phyloP scores from a whole-genome alignment of 2,113 vertebrate species.

The Dipodomys stephensi region DNA sequence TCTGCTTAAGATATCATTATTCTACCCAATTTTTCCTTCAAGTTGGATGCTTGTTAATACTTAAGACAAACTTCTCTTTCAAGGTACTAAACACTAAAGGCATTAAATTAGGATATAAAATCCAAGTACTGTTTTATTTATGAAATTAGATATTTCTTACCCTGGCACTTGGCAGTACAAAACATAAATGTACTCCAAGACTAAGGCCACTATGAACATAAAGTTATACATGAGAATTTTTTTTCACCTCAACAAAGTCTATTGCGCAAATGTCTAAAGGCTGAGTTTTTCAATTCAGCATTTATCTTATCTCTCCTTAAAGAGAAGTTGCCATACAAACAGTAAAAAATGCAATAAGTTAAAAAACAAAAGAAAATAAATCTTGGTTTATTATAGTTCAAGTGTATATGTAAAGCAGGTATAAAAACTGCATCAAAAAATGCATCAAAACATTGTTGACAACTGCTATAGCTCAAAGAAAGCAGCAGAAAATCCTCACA shows the following conservation, averaged over 20 bases:
- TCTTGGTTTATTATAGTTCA: constrained; percentile 46
- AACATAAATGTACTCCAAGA: constrained; percentile 61
- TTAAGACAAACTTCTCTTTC: constrained; percentile 17
- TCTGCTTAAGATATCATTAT: constrained; percentile 28
- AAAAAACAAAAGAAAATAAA: constrained; percentile 65
- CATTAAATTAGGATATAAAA: constrained; percentile 48
- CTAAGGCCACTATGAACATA: constrained; percentile 51
- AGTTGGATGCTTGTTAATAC: constrained; percentile 48
- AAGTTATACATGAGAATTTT: constrained; percentile 19
- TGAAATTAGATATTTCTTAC: background rate
- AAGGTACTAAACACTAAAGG: constrained; percentile 55
- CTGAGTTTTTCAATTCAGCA: constrained; percentile 68
- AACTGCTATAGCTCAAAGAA: constrained; percentile 45
- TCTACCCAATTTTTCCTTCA: constrained; percentile 41
- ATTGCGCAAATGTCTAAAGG: constrained; percentile 69
- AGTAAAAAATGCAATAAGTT: constrained; percentile 64
- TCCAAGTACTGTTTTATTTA: constrained; percentile 42
- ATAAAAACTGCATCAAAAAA: constrained; percentile 68
- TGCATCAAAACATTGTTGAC: constrained; percentile 68
- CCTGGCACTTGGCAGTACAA: constrained; percentile 24
- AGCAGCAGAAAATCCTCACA: constrained; percentile 53
- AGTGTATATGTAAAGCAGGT: constrained; percentile 72
- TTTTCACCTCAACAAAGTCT: constrained; percentile 72
- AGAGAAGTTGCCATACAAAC: constrained; percentile 68
- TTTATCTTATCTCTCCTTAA: constrained; percentile 41